Base-by-base conservation (phyloP, 2,797 vertebrate genomes). In the Clamator glandarius region DNA sequence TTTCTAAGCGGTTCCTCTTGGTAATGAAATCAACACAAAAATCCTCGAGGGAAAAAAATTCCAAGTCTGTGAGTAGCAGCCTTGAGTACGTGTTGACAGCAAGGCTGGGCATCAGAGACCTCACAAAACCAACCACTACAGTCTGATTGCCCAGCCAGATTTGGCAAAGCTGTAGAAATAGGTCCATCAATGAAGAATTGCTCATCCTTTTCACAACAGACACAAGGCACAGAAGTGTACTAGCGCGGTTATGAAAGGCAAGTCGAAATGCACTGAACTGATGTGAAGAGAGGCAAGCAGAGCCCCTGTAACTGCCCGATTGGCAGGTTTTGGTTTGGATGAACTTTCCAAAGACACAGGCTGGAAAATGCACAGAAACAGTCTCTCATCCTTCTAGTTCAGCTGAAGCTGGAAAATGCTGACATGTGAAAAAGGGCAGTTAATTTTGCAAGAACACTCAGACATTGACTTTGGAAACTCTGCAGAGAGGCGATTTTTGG, bases 151-250 rank as follows among this genome's bases (percentile, higher is more conserved):
- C 48, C 50, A 42, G 35, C 2, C 87, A 77, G 21, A 42, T n/a
- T 4, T 39, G 21, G 52, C 50, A 77, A 39, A 89, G 46, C 28
- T 19, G 20, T 8, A 50, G 48, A 80, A 46, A 9, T 1, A 14
- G 9, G 21, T 13, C 67, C 21, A 23, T 26, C 57, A 42, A 5
- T 1, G 18, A 79, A 35, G 54, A 83, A 42, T 42, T 31, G 8
- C 6, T 14, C 31, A 66, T 36, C 41, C 23, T 52, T 23, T 33
- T 18, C 57, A 61, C n/a, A 50, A 25, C 12, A 66, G 50, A 36
- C 8, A 1, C 0, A 63, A 51, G 0, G 5, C 48, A 46, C 51
- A 8, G 58, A 54, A 35, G 29, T 0, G 16, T 5, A 13, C 13
- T 20, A 8, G n/a, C 8, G 46, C 10, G n/a, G 66, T 3, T 50